Evolutionary conservation across 2,797 vertebrate species (phyloP), one percentile per base, ranked within the genome.

Genomic region (Pampus argenteus): DNA sequence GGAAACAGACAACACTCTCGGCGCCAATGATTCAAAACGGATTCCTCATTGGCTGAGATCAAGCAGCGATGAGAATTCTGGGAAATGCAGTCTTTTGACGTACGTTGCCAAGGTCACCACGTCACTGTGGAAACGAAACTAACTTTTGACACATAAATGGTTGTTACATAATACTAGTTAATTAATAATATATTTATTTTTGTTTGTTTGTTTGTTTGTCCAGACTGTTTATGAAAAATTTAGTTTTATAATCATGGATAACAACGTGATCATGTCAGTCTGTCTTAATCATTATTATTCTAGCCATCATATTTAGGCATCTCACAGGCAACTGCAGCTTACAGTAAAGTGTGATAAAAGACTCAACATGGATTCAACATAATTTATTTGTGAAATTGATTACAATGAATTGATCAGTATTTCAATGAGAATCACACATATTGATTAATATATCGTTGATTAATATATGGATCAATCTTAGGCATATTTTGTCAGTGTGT

Each of bases 11-110:
- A 66, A 58, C 29, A 15, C 25, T 66, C 31, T 88, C 87, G 78
- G 91, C 92, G 92, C 93, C 71, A 3, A n/a, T n/a, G n/a, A 45
- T 61, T 78, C 34, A 71, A 68, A 56, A 11, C 47, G 1, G 14
- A 9, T 17, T 51, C 2, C 65, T 73, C 38, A 92, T 92, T 92
- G 90, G 89, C 23, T 2, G 13, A 66, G 0, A 4, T 1, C 4
- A 9, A 40, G 3, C 22, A 14, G 0, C 1, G 1, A 3, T 0
- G 42, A 49, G 82, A 3, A 68, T 81, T 40, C 55, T 92, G 91
- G 91, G 91, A 75, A 86, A 79, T 87, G 85, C 64, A 83, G 88
- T 91, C 1, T 49, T 36, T 11, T 36, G 34, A 11, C 10, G 10
- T 36, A 10, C 3, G 2, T 11, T 13, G 10, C 34, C 34, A 36